These are phyloP conservation scores for Penaeus vannamei DNA, from an alignment of 1,140 invertebrate genomes.

Conservation along the genomic window DNA sequence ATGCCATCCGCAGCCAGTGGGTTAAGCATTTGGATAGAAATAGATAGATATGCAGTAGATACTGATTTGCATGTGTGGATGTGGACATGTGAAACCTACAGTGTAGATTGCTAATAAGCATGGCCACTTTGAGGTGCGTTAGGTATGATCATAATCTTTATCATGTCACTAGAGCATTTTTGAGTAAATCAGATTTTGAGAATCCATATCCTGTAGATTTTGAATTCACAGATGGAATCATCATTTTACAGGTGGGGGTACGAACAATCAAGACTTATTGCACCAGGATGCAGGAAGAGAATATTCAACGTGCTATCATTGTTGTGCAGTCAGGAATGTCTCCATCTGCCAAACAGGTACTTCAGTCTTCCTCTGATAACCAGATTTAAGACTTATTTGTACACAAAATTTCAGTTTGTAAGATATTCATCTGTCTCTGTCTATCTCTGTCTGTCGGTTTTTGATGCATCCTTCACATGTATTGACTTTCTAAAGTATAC, in stretches of 20 bases:
- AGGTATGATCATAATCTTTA: too few species aligned
- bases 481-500: too few species aligned
- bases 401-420: background rate
- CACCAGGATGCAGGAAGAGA: slow-evolving; percentile 99
- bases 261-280: slow-evolving; percentile 94
- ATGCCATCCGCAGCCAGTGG: too few species aligned
- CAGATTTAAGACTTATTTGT: background rate
- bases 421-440: background rate
- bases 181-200: background rate
- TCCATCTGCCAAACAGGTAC: slow-evolving; percentile 94
- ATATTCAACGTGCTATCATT: slow-evolving; percentile 96
- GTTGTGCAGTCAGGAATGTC: slow-evolving; percentile 98
- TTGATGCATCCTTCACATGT: too few species aligned
- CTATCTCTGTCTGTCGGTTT: background rate
- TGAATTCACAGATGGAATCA: background rate
- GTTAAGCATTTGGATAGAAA: too few species aligned
- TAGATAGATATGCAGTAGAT: too few species aligned
- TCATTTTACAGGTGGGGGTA: slow-evolving; percentile 64
- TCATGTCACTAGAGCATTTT: background rate
- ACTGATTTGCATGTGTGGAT: too few species aligned
- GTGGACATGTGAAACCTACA: too few species aligned
- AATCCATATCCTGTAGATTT: background rate
- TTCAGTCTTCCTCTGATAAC: slow-evolving; percentile 42
- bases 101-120: too few species aligned
- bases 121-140: too few species aligned